Evolutionary conservation across 1,140 invertebrate genomes (phyloP).

Genomic region (Zaprionus davidi): DNA sequence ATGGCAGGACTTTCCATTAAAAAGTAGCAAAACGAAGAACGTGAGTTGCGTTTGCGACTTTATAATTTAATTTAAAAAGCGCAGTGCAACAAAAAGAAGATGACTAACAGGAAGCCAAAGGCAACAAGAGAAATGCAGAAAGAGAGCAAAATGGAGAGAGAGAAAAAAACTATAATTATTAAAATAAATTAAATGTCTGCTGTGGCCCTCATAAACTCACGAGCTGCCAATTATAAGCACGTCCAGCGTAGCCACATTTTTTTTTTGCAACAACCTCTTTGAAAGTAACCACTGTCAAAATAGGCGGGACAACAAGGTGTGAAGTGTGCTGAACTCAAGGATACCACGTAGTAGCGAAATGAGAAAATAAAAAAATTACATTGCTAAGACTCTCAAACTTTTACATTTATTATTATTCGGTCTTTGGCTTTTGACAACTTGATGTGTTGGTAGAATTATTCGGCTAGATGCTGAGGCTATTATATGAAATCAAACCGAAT

Average conservation of each 20-base stretch:
- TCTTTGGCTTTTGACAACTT: too few relatives aligned
- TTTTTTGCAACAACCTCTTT: constrained; percentile 26
- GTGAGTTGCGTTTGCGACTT: constrained; percentile 54
- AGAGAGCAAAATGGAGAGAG: constrained; percentile 6
- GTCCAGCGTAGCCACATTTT: constrained; percentile 53
- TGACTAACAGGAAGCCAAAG: constrained; percentile 1
- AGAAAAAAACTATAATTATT: constrained; percentile 70
- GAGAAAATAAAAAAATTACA: too few relatives aligned
- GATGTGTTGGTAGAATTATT: too few relatives aligned
- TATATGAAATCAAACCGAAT: too few relatives aligned
- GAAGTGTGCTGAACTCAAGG: not conserved
- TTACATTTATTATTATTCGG: too few relatives aligned
- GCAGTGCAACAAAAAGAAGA: constrained; percentile 45
- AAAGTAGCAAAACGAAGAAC: constrained; percentile 48
- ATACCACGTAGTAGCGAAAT: not conserved
- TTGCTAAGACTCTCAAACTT: too few relatives aligned
- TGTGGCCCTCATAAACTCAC: constrained; percentile 73
- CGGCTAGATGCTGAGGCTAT: too few relatives aligned
- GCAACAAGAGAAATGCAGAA: not conserved
- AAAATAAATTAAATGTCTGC: constrained; percentile 82
- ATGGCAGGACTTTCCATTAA: constrained; percentile 69
- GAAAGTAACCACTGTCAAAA: constrained; percentile 29
- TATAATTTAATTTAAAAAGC: constrained; percentile 80
- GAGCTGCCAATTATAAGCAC: constrained; percentile 72
- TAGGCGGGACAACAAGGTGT: not conserved